Conservation (phyloP, 2,113 vertebrate genomes). For the Salvelinus sp. region DNA sequence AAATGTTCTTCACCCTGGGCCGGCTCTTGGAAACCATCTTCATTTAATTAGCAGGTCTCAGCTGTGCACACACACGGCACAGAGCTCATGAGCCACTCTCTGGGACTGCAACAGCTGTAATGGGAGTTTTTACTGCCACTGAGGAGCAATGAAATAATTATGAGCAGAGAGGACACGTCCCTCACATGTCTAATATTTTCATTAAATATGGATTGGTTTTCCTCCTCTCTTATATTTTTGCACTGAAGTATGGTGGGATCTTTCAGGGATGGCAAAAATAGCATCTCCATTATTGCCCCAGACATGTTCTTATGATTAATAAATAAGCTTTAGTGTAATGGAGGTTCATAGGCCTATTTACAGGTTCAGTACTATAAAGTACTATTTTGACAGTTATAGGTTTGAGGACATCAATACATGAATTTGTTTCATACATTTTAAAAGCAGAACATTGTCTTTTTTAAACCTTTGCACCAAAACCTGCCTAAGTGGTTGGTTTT, state of each 20-base stretch:
- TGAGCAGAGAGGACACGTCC: conserved; percentile 51
- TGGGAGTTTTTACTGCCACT: conserved; percentile 55
- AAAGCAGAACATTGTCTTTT: too few species aligned
- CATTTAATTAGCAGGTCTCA: conserved; percentile 72
- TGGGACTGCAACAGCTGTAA: conserved; percentile 46
- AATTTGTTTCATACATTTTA: too few species aligned
- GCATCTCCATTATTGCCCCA: conserved; percentile 10
- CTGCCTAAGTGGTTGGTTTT: too few species aligned
- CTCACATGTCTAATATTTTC: conserved; percentile 53
- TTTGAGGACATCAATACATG: too few species aligned
- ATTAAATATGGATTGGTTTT: conserved; percentile 52
- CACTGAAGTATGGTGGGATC: background rate
- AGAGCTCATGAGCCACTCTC: conserved; percentile 42
- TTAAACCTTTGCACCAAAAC: too few species aligned
- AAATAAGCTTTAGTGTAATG: background rate
- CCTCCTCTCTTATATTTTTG: conserved; percentile 8
- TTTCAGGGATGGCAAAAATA: conserved; percentile 16
- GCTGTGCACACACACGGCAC: conserved; percentile 59
- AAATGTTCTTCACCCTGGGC: conserved; percentile 45
- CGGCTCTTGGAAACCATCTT: conserved; percentile 52
- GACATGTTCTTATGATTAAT: background rate
- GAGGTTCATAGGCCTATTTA: background rate
- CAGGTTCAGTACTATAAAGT: too few species aligned
- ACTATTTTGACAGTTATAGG: too few species aligned
- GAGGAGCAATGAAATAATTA: conserved; percentile 63